Evolutionary conservation across 2,888 invertebrate genomes (phyloP).

Genomic region (Oithona nana): DNA sequence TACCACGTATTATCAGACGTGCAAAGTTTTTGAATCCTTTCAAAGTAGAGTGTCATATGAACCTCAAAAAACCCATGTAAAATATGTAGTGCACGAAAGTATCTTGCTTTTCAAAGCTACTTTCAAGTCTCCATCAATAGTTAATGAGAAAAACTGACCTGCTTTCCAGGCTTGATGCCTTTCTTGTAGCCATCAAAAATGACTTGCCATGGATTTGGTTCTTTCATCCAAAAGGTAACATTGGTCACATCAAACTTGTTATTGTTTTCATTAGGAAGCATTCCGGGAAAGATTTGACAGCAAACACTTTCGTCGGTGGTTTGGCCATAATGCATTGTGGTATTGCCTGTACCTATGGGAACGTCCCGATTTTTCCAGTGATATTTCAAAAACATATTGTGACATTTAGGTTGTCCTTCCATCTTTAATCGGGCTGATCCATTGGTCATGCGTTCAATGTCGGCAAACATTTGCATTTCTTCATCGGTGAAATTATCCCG

Average conservation of each 20-base stretch:
- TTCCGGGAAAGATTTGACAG: constrained; percentile 16
- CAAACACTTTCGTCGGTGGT: constrained; percentile 14
- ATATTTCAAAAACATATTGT: constrained; percentile 12
- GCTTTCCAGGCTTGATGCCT: constrained; percentile 11
- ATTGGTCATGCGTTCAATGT: constrained; percentile 5
- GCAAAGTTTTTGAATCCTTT: no score
- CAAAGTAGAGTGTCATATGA: no score
- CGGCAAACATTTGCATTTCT: neutral
- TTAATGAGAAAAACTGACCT: no score
- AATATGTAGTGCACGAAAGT: no score
- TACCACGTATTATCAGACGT: no score
- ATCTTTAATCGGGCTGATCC: neutral
- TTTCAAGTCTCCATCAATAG: no score
- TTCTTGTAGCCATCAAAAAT: constrained; percentile 14
- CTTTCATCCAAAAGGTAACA: neutral
- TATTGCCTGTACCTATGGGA: neutral
- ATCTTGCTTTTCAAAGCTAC: no score
- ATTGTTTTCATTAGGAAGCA: constrained; percentile 4
- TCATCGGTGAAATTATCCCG: constrained; percentile 4
- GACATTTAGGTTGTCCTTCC: constrained; percentile 9
- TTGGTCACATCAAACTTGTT: neutral
- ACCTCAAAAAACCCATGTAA: no score
- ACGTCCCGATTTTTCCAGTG: constrained; percentile 5
- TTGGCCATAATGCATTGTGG: constrained; percentile 8
- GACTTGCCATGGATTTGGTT: constrained; percentile 11